Evolutionary conservation across 2,888 invertebrate species (phyloP).

Genomic region (Ornithoptera priamus): DNA sequence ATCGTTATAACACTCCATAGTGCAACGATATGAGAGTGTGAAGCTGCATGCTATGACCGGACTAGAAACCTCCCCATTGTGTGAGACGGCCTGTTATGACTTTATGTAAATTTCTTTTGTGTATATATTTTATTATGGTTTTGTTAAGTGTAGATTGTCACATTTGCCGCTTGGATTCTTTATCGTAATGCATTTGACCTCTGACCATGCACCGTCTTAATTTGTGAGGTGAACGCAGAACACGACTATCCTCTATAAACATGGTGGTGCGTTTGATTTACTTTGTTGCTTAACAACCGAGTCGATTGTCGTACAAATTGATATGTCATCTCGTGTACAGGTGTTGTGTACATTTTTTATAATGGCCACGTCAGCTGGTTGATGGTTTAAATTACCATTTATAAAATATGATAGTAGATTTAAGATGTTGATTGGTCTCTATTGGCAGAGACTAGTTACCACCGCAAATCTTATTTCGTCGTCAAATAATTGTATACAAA

Average conservation of each 20-base stretch:
- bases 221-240: constrained; percentile 18
- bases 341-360: background rate
- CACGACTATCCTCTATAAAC: constrained; percentile 8
- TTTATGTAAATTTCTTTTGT: constrained; percentile 13
- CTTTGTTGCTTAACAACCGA: constrained; percentile 13
- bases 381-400: too few species aligned
- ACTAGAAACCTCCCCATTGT: background rate
- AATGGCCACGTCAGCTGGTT: too few species aligned
- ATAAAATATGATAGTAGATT: too few species aligned
- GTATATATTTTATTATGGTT: constrained; percentile 11
- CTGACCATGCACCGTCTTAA: constrained; percentile 17
- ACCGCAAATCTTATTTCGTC: too few species aligned
- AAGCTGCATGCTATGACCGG: background rate
- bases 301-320: constrained; percentile 4
- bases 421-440: too few species aligned
- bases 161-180: constrained; percentile 9
- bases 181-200: constrained; percentile 21
- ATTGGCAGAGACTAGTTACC: too few species aligned
- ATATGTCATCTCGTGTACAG: constrained; percentile 6
- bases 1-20: background rate
- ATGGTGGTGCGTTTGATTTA: constrained; percentile 26
- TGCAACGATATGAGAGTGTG: background rate
- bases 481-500: too few species aligned
- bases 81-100: background rate
- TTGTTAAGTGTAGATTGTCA: background rate